Percentiles rank a stretch among this genome's conserved stretches.
Conservation (phyloP, 2,888 invertebrate genomes). For the Anagyrus pseudococci region DNA sequence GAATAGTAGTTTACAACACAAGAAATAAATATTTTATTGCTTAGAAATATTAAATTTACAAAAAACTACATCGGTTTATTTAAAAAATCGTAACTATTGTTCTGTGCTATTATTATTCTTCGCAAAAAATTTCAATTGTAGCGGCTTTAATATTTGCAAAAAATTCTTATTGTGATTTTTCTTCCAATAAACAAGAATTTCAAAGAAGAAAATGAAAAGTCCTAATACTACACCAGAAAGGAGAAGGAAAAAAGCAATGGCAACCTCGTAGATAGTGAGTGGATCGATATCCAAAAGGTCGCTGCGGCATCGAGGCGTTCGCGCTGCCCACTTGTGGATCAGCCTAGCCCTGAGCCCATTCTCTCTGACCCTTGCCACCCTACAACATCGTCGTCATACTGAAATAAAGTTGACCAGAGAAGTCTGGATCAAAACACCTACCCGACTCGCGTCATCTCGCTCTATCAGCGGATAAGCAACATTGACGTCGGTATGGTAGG, state of each 20-base stretch:
- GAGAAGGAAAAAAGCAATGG: slow-evolving; percentile 48
- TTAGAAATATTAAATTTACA: too few species aligned
- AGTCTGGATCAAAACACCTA: slow-evolving; percentile 28
- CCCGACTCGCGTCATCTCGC: slow-evolving; percentile 52
- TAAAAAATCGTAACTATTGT: too few species aligned
- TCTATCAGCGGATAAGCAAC: slow-evolving; percentile 50
- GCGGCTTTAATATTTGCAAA: too few species aligned
- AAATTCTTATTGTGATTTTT: slow-evolving; percentile 26
- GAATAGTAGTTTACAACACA: too few species aligned
- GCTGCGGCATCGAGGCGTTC: slow-evolving; percentile 50
- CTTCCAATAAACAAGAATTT: slow-evolving; percentile 29
- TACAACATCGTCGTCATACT: slow-evolving; percentile 27
- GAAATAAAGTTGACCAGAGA: background rate
- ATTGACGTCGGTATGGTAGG: slow-evolving; percentile 52
- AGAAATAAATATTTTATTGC: too few species aligned
- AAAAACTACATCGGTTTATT: too few species aligned
- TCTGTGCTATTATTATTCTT: too few species aligned
- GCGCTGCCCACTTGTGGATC: slow-evolving; percentile 50
- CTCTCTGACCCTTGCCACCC: slow-evolving; percentile 48
- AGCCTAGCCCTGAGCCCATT: slow-evolving; percentile 50
- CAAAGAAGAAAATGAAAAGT: slow-evolving; percentile 40
- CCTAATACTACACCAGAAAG: slow-evolving; percentile 44
- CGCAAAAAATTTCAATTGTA: too few species aligned
- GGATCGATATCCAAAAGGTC: slow-evolving; percentile 48
- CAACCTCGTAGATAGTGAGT: slow-evolving; percentile 51